phyloP scores from a whole-genome alignment of 92 coral and sea anemone species.

The Blastomussa wellsi region DNA sequence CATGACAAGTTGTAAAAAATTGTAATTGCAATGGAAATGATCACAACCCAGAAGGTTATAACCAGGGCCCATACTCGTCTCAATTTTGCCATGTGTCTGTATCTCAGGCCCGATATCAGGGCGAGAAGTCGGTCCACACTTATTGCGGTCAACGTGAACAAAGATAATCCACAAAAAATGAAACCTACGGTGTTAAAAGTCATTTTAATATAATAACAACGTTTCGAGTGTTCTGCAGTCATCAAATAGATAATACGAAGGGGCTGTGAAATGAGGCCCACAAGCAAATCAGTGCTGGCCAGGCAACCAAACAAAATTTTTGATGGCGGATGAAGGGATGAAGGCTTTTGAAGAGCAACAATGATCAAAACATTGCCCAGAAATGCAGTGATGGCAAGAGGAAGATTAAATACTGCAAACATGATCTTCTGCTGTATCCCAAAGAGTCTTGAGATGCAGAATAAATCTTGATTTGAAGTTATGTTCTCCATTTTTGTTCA shows the following conservation, averaged over 20 bases:
- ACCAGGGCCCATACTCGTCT: neutral
- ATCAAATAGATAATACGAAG: neutral
- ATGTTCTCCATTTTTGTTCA: no score
- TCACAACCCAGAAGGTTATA: neutral
- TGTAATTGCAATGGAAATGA: neutral
- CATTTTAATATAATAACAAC: neutral
- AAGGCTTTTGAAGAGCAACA: no score
- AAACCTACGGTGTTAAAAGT: neutral
- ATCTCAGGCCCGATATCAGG: neutral
- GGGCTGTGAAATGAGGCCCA: constrained; percentile 8
- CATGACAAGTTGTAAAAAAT: neutral
- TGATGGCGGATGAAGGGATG: neutral
- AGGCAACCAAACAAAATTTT: constrained; percentile 9
- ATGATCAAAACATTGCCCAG: no score
- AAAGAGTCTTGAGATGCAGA: no score
- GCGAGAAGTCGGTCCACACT: constrained; percentile 20
- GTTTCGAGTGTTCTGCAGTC: neutral
- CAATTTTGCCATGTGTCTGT: constrained; percentile 5
- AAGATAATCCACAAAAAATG: constrained; percentile 2
- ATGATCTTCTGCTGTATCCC: no score
- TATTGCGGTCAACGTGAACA: constrained; percentile 6
- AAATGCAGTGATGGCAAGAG: no score
- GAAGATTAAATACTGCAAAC: no score
- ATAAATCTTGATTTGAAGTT: no score
- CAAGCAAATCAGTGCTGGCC: neutral